Base-by-base conservation (phyloP, 2,113 vertebrate genomes). In the Hypomesus transpacificus region DNA sequence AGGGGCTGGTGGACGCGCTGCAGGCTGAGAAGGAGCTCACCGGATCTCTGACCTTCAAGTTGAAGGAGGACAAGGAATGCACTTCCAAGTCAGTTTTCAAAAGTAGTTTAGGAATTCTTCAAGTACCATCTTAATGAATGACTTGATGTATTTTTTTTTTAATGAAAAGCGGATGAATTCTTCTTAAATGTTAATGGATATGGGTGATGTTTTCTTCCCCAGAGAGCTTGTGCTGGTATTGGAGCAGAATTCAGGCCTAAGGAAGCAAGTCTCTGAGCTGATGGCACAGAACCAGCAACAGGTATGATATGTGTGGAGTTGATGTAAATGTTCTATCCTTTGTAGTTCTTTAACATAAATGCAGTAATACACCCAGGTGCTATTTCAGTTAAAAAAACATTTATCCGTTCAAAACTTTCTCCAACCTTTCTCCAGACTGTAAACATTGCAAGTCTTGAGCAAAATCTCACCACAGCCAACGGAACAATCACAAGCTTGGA, bases 201-300 rank as follows among this genome's bases (percentile, higher is more conserved):
- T 26, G 11, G 14, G 21, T 28, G 0, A 14, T 61, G 1, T 70
- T 1, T 73, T 9, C 77, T 14, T 56, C 51, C 54, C 74, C 81
- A 99, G 97, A 82, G 94, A 96, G 74, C 92, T 95, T 62, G 73
- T 94, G 78, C 92, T 93, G 84, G 84, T 92, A 51, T 77, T 94
- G 78, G 88, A 91, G 75, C 92, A 94, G 80, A 93, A 93, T 73
- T 66, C 86, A 3, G 84, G 89, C 9, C 87, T 95, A 67, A 94
- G 91, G 79, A 95, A 94, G 83, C 92, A 94, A 73, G 88, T 89
- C 0, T 88, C 89, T 68, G 93, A 94, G 39, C 85, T 92, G 28
- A 78, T 80, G 0, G 52, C 83, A 66, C 89, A 70, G 64, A 91
- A 81, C 75, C 92, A 96, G 53, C 92, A 94, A 54, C 95, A 94